phyloP scores from a whole-genome alignment of 2,113 vertebrate species.

The cat (Felis catus) region DNA sequence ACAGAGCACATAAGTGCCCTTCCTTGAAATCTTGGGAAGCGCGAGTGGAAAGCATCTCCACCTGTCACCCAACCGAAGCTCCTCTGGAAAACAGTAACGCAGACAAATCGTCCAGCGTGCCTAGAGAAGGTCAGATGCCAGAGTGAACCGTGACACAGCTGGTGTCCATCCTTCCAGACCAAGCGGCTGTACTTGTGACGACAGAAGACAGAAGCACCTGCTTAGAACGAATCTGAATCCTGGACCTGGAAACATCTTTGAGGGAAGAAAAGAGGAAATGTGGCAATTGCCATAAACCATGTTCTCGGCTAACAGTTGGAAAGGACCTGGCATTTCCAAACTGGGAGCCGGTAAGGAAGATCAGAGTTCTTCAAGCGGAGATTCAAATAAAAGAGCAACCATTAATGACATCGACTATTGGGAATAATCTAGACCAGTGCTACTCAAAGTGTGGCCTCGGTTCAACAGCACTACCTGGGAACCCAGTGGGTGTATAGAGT shows the following conservation, averaged over 20 bases:
- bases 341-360: not conserved
- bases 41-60: not conserved
- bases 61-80: not conserved
- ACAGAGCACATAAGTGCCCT: not conserved
- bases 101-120: not conserved
- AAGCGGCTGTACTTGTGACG: not conserved
- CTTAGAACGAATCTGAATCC: conserved; percentile 8
- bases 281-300: not conserved
- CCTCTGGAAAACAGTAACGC: not conserved
- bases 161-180: not conserved
- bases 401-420: not conserved
- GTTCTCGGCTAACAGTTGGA: not conserved
- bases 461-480: not conserved
- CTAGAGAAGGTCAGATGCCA: not conserved
- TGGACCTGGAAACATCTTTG: not conserved
- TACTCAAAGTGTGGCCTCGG: not conserved
- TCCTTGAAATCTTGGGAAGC: not conserved
- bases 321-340: not conserved
- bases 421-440: not conserved
- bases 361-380: not conserved
- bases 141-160: not conserved
- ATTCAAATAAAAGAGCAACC: not conserved
- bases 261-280: not conserved
- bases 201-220: not conserved
- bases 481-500: not conserved